Conservation (phyloP, 2,113 vertebrate species). For the Ammodytes marinus region DNA sequence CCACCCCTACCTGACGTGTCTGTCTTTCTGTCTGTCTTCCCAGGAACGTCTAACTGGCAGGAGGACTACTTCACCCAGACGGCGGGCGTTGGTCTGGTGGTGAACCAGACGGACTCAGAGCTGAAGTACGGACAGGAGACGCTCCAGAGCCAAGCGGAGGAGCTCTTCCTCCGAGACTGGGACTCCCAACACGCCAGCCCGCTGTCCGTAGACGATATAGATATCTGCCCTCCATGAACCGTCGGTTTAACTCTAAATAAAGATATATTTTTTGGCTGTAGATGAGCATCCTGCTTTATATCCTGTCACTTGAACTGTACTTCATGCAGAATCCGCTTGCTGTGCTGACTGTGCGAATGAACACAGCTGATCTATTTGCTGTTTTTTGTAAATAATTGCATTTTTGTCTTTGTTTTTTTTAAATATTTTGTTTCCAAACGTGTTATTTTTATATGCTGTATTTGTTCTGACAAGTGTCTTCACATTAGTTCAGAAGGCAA, state of each 20-base stretch:
- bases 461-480: neutral
- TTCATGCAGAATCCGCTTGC: conserved; percentile 37
- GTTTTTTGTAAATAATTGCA: conserved; percentile 65
- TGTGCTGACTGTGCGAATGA: neutral
- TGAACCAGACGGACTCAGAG: conserved; percentile 83
- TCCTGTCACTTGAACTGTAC: conserved; percentile 40
- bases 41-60: conserved; percentile 91
- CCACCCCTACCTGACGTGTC: neutral
- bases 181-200: conserved; percentile 65
- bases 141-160: conserved; percentile 78
- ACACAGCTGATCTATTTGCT: neutral
- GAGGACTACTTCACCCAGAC: conserved; percentile 87
- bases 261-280: neutral
- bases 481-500: neutral
- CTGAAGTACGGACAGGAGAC: conserved; percentile 66
- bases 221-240: conserved; percentile 63
- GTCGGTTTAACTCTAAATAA: too few species aligned
- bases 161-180: conserved; percentile 88
- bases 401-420: neutral
- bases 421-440: neutral
- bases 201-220: conserved; percentile 48
- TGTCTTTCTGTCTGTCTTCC: neutral
- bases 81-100: conserved; percentile 84
- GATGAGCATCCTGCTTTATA: conserved; percentile 20
- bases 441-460: conserved; percentile 26